Conservation (phyloP, 2,888 invertebrate species). For the Carcina quercana region DNA sequence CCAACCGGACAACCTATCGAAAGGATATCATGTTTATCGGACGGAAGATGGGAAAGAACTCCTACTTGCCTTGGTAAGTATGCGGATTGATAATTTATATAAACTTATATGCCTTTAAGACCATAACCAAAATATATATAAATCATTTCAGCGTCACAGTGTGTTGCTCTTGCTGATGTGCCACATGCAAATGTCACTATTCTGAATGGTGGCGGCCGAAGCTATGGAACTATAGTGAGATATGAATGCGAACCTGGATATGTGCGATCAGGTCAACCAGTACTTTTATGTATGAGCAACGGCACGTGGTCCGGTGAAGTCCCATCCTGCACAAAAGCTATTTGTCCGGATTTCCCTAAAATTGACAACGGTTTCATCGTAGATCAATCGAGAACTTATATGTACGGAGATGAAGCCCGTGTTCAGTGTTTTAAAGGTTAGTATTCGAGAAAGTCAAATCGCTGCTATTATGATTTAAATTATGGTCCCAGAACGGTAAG, state of each 20-base stretch:
- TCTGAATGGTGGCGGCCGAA: constrained; percentile 91
- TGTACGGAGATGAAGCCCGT: constrained; percentile 91
- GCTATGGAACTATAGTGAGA: constrained; percentile 94
- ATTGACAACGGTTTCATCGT: constrained; percentile 92
- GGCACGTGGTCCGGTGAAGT: constrained; percentile 96
- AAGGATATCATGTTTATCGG: constrained; percentile 90
- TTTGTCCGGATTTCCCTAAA: constrained; percentile 83
- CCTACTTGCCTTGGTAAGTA: constrained; percentile 87
- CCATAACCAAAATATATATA: background rate
- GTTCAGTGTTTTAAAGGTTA: constrained; percentile 90
- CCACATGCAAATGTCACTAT: constrained; percentile 90
- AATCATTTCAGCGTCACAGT: constrained; percentile 84
- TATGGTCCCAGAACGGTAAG: background rate
- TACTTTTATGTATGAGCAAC: constrained; percentile 94
- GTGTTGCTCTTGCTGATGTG: constrained; percentile 89
- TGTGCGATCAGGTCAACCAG: constrained; percentile 90
- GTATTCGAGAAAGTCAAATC: background rate
- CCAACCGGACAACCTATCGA: constrained; percentile 91
- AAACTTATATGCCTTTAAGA: background rate
- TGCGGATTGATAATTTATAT: too few relatives aligned
- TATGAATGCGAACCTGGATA: constrained; percentile 95
- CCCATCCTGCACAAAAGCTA: constrained; percentile 87
- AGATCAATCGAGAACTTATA: constrained; percentile 83
- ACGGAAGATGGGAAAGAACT: constrained; percentile 94
- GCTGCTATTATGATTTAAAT: background rate